phyloP scores from a whole-genome alignment of 2,888 invertebrate species.

The Selenia dentaria region DNA sequence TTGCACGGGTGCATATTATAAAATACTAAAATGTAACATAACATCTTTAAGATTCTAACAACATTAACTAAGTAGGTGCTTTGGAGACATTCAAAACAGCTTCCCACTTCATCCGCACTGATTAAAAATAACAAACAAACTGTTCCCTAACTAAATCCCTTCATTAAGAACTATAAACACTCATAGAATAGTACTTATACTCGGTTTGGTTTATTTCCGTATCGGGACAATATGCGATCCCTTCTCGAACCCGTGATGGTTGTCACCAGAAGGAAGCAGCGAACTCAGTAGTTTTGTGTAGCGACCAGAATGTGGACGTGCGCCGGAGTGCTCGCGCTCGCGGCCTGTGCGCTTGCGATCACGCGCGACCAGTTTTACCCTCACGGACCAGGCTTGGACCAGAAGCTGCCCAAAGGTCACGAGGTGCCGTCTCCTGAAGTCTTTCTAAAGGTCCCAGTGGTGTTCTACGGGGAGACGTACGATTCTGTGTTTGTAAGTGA shows the following conservation, averaged over 20 bases:
- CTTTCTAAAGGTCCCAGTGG: constrained; percentile 88
- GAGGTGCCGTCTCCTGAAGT: constrained; percentile 88
- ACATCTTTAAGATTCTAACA: too few relatives aligned
- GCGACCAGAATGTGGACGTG: constrained; percentile 72
- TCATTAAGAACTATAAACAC: constrained; percentile 5
- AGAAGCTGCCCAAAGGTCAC: constrained; percentile 79
- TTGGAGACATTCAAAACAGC: too few relatives aligned
- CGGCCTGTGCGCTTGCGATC: constrained; percentile 64
- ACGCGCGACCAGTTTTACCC: constrained; percentile 86
- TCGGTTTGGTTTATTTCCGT: constrained; percentile 25
- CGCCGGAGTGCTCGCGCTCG: constrained; percentile 58
- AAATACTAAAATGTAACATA: too few relatives aligned
- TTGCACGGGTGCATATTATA: too few relatives aligned
- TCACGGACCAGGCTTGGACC: constrained; percentile 82
- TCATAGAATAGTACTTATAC: too few relatives aligned
- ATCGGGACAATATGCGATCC: constrained; percentile 15
- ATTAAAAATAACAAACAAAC: too few relatives aligned
- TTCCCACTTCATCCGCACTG: too few relatives aligned
- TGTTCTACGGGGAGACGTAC: constrained; percentile 91
- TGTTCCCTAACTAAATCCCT: too few relatives aligned
- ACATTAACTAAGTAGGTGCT: too few relatives aligned
- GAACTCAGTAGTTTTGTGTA: constrained; percentile 52
- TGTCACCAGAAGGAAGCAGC: constrained; percentile 17
- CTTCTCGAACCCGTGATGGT: neutral
- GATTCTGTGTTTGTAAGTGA: constrained; percentile 93